Conservation (phyloP, 1,140 invertebrate species). For the Trichomalopsis sarcophagae region DNA sequence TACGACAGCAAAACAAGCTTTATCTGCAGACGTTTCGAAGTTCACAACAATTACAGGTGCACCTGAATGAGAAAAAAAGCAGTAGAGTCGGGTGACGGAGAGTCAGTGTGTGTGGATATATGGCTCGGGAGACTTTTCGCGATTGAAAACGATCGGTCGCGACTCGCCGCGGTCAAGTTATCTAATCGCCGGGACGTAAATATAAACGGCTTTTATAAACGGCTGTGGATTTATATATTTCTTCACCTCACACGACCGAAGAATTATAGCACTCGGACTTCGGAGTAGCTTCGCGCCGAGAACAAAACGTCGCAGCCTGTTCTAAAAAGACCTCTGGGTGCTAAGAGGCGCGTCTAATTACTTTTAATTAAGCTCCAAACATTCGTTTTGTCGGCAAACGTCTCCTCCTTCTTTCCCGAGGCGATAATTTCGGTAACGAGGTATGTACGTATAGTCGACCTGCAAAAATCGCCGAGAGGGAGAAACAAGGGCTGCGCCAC, state of each 20-base stretch:
- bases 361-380: not conserved
- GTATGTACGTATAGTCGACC: not conserved
- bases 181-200: slow-evolving; percentile 7
- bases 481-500: not conserved
- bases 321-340: not conserved
- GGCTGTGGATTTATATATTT: no score
- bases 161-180: not conserved
- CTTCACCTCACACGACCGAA: no score
- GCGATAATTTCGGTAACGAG: slow-evolving; percentile 22
- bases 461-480: not conserved
- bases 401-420: not conserved
- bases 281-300: no score
- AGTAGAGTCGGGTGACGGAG: not conserved
- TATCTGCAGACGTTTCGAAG: no score
- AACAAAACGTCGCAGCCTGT: no score
- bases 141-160: slow-evolving; percentile 5
- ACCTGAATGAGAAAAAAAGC: not conserved
- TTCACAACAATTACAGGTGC: no score
- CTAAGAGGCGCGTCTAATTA: not conserved
- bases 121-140: not conserved
- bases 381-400: not conserved
- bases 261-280: no score
- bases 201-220: not conserved
- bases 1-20: no score
- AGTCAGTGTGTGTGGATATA: no score